Evolutionary conservation across 2,888 invertebrate genomes (phyloP).

Genomic region (Dexiosoma caninum): DNA sequence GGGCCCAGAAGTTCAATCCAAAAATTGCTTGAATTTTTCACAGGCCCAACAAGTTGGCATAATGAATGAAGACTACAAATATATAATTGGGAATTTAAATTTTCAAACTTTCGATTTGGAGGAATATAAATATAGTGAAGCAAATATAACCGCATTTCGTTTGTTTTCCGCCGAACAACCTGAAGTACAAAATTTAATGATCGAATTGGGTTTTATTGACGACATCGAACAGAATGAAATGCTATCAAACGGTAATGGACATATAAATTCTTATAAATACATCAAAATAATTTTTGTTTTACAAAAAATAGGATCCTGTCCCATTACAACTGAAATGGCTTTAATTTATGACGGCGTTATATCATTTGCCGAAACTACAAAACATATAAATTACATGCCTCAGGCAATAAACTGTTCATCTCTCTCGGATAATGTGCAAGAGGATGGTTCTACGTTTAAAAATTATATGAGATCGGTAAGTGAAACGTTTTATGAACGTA

Average conservation of each 20-base stretch:
- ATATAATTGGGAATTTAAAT: constrained; percentile 88
- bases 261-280: not conserved
- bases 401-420: constrained; percentile 81
- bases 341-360: constrained; percentile 90
- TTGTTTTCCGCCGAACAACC: constrained; percentile 82
- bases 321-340: constrained; percentile 83
- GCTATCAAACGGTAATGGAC: constrained; percentile 62
- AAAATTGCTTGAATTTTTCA: not conserved
- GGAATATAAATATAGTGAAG: constrained; percentile 87
- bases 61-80: constrained; percentile 95
- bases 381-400: constrained; percentile 80
- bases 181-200: constrained; percentile 77
- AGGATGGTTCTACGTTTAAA: constrained; percentile 87
- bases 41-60: constrained; percentile 96
- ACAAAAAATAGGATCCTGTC: constrained; percentile 71
- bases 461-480: constrained; percentile 83
- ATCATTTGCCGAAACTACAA: constrained; percentile 87
- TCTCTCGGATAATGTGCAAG: constrained; percentile 82
- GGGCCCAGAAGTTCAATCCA: too few relatives aligned
- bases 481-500: too few relatives aligned
- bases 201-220: constrained; percentile 57
- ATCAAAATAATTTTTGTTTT: too few relatives aligned
- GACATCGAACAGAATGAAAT: constrained; percentile 46
- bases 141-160: constrained; percentile 88
- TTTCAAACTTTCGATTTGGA: constrained; percentile 82